Evolutionary conservation across 92 coral and sea anemone species (phyloP).

Genomic region (Bergia sp.): DNA sequence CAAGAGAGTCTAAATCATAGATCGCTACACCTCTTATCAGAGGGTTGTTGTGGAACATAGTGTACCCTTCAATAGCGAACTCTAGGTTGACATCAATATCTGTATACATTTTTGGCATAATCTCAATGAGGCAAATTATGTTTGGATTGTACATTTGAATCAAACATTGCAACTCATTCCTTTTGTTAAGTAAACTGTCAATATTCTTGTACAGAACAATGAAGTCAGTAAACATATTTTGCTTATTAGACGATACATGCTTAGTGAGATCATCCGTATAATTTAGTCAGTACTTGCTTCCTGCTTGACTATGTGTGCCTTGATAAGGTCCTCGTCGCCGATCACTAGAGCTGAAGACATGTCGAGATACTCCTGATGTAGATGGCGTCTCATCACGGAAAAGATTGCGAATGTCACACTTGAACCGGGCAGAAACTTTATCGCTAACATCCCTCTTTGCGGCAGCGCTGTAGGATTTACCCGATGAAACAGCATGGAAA

Average conservation of each 20-base stretch:
- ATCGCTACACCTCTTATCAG: neutral
- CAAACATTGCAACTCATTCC: neutral
- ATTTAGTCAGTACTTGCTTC: neutral
- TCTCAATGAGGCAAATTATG: neutral
- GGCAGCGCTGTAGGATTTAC: neutral
- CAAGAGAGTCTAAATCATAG: neutral
- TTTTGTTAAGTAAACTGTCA: neutral
- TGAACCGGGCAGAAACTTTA: neutral
- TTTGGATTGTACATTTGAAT: neutral
- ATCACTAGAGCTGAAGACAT: neutral
- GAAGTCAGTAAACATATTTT: neutral
- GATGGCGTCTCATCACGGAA: neutral
- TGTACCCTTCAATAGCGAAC: neutral
- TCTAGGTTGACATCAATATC: neutral
- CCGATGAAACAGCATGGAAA: neutral
- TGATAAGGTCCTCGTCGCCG: neutral
- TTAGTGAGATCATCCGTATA: neutral
- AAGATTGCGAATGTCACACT: neutral
- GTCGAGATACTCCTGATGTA: neutral
- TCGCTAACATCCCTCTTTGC: neutral
- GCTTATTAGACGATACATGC: neutral
- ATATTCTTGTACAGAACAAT: no score
- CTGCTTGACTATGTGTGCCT: neutral
- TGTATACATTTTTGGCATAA: neutral
- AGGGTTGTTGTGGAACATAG: neutral